These are phyloP conservation scores for Palaemon carinicauda DNA, from an alignment of 1,140 invertebrate species.

Conservation along the genomic window DNA sequence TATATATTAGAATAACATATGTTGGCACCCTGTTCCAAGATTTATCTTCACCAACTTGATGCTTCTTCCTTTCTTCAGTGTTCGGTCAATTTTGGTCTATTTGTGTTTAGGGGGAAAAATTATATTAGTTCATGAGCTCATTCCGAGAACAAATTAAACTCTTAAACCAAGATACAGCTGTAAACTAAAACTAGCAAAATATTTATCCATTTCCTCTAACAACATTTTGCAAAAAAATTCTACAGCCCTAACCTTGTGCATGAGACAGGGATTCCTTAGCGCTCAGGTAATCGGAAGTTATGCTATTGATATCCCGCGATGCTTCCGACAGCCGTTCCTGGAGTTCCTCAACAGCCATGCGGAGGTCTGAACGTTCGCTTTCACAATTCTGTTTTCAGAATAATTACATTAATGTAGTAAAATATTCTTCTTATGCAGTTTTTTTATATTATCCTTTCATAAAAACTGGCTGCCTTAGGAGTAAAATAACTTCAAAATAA, in stretches of 20 bases:
- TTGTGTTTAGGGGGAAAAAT: no score
- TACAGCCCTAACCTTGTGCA: constrained; percentile 26
- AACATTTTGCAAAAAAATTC: not conserved
- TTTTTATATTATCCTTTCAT: not conserved
- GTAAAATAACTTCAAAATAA: no score
- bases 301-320: constrained; percentile 23
- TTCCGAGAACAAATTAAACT: no score
- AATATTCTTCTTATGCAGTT: not conserved
- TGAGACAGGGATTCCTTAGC: constrained; percentile 25
- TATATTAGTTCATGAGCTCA: no score
- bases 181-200: no score
- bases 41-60: not conserved
- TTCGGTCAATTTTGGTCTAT: no score
- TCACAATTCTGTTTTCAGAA: constrained; percentile 15
- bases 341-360: not conserved
- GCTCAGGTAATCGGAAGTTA: constrained; percentile 28
- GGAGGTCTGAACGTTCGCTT: not conserved
- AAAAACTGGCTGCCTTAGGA: not conserved
- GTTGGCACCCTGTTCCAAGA: no score
- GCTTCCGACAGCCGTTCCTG: constrained; percentile 28
- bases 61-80: not conserved
- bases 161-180: no score
- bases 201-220: no score
- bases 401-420: not conserved
- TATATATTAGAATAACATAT: no score